Evolutionary conservation across 2,797 vertebrate species (phyloP), one percentile per base, ranked within the genome.

Genomic region (Lycodopsis pacificus): DNA sequence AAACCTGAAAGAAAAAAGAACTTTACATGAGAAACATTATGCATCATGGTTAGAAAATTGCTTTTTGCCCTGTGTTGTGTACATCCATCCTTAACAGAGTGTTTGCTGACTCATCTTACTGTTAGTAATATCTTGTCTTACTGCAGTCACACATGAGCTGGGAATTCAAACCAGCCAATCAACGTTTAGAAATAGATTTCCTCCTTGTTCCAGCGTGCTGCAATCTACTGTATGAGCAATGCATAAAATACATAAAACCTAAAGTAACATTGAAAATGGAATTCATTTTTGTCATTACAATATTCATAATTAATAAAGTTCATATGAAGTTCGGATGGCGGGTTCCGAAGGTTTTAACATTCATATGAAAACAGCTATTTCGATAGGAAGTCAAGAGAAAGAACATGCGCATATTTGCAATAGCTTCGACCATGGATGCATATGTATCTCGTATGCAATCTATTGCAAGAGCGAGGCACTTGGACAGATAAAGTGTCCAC

Each of bases 1-100:
- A 91, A 77, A 61, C 89, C 90, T 56, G 88, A 87, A 20, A 91
- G 86, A 44, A 65, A 70, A 36, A 92, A 88, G n/a, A 72, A n/a
- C 22, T 56, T 63, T 48, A 82, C 17, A 0, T 22, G 5, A 22
- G 88, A 85, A 0, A n/a, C 14, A 66, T 92, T 89, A n/a, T 64
- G 71, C 72, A 79, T 73, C 9, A 36, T 57, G 17, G 40, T n/a
- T 8, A 48, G 56, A 68, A 75, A 66, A 25, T 12, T 4, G n/a
- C 0, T 59, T 4, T 51, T 8, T 15, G 2, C 4, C 4, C 10
- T 67, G 44, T 74, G 36, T 0, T 32, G 10, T 32, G n/a, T 14
- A 34, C 4, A 14, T 61, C 17, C 14, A 5, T 34, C 12, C 25
- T 3, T 40, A 68, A 9, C 38, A 42, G 3, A 19, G 49, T 20